These are phyloP conservation scores for Tragelaphus strepsiceros DNA, from an alignment of 2,113 vertebrate species.

Conservation along the genomic window DNA sequence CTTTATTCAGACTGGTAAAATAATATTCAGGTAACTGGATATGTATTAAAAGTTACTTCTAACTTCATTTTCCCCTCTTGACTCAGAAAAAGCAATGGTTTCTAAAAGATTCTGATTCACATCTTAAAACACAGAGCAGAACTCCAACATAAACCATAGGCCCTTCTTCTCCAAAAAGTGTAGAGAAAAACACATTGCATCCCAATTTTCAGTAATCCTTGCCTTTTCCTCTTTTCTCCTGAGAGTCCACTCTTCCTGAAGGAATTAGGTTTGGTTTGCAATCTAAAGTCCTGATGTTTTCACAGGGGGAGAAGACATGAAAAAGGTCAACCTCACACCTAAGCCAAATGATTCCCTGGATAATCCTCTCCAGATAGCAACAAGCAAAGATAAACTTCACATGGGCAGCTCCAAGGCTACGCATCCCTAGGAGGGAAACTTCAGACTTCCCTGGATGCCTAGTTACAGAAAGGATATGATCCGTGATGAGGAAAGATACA, in stretches of 20 bases:
- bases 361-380: constrained; percentile 25
- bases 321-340: neutral
- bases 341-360: neutral
- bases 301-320: constrained; percentile 29
- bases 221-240: neutral
- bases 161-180: neutral
- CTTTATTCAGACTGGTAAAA: constrained; percentile 38
- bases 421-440: neutral
- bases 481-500: neutral
- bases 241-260: neutral
- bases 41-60: constrained; percentile 25
- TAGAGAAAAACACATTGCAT: neutral
- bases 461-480: constrained; percentile 15
- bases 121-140: constrained; percentile 30
- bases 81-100: neutral
- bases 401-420: neutral
- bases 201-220: neutral
- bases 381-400: constrained; percentile 14
- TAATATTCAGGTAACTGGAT: constrained; percentile 29
- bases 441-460: neutral
- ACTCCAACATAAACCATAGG: neutral
- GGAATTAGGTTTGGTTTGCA: neutral
- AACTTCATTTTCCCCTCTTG: constrained; percentile 23
- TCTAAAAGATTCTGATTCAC: constrained; percentile 12
- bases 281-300: neutral